Conservation (phyloP, 53 echinoderm and acorn worm genomes). For the Holothuria scabra region DNA sequence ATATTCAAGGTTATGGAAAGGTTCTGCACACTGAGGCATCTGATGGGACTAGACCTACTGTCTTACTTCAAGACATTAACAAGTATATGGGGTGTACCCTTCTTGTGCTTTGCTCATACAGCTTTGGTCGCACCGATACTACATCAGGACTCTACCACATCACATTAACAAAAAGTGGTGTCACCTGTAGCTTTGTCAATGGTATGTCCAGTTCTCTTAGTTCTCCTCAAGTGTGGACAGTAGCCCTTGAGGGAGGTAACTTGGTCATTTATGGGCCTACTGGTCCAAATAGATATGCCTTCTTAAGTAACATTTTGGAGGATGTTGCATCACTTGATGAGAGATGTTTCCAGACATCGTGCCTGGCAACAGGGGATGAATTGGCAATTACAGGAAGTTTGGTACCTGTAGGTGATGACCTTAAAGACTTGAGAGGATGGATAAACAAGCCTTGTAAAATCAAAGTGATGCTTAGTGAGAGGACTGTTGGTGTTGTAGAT, state of each 20-base stretch:
- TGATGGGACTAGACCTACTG: constrained; percentile 64
- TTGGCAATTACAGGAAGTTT: constrained; percentile 53
- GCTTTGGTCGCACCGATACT: constrained; percentile 58
- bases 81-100: constrained; percentile 57
- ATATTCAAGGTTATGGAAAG: constrained; percentile 49
- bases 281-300: constrained; percentile 70
- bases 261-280: constrained; percentile 65
- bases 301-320: constrained; percentile 76
- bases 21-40: constrained; percentile 73
- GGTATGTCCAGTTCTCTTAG: constrained; percentile 53
- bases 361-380: constrained; percentile 70
- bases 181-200: constrained; percentile 56
- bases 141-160: constrained; percentile 86
- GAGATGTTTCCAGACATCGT: constrained; percentile 57
- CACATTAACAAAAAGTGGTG: constrained; percentile 43
- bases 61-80: constrained; percentile 50
- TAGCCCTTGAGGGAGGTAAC: constrained; percentile 45
- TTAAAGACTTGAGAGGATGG: constrained; percentile 62
- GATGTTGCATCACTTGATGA: constrained; percentile 23
- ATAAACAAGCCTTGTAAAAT: constrained; percentile 52
- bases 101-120: constrained; percentile 81
- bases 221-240: constrained; percentile 69
- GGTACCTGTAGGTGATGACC: constrained; percentile 41
- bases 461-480: constrained; percentile 62
- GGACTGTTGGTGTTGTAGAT: constrained; percentile 49